Conservation (phyloP, 2,888 invertebrate genomes). For the Tipula lateralis region DNA sequence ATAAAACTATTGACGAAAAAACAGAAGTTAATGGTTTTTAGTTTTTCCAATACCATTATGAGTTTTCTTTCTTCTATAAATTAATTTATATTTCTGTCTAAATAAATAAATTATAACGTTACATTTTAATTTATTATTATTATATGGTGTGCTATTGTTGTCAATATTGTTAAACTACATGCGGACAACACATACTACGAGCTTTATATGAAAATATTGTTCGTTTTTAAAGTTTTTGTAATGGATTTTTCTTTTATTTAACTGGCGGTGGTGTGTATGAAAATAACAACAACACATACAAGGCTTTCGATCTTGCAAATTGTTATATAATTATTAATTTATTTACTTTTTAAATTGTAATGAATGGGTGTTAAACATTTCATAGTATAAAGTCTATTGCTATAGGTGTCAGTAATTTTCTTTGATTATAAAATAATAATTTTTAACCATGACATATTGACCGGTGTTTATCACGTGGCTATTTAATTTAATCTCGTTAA, state of each 20-base stretch:
- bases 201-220: background rate
- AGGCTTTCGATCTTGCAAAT: background rate
- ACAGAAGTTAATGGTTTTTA: background rate
- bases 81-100: background rate
- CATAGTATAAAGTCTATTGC: background rate
- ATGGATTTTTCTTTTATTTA: background rate
- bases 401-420: background rate
- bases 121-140: background rate
- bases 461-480: too few relatives aligned
- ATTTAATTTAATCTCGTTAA: too few relatives aligned
- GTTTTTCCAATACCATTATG: background rate
- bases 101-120: background rate
- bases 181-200: background rate
- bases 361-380: background rate
- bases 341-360: background rate
- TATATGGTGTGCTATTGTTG: background rate
- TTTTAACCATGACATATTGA: too few relatives aligned
- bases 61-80: background rate
- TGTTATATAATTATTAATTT: background rate
- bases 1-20: background rate
- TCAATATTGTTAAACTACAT: background rate
- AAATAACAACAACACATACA: background rate
- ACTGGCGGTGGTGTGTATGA: background rate
- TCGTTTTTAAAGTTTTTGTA: background rate
- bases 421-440: background rate